These are phyloP conservation scores for Xanthia icteritia DNA, from an alignment of 2,888 invertebrate species.

Conservation along the genomic window DNA sequence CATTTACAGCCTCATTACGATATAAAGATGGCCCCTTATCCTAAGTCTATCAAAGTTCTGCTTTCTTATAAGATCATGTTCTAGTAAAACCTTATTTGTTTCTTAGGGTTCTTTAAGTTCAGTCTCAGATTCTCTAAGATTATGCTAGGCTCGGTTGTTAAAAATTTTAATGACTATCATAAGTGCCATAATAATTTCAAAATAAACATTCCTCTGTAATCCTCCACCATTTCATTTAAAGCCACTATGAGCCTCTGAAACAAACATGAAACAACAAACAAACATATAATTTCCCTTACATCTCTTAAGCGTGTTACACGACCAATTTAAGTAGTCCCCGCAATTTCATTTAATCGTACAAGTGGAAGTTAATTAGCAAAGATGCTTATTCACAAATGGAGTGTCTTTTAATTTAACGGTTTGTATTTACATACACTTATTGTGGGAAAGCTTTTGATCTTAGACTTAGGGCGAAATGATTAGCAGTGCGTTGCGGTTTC, in stretches of 20 bases:
- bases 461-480: background rate
- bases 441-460: constrained; percentile 15
- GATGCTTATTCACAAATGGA: constrained; percentile 49
- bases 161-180: background rate
- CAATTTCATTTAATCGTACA: constrained; percentile 74
- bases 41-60: background rate
- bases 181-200: constrained; percentile 8
- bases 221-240: constrained; percentile 12
- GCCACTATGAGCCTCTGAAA: constrained; percentile 18
- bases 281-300: constrained; percentile 59
- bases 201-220: background rate
- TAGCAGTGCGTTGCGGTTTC: constrained; percentile 15
- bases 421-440: constrained; percentile 27
- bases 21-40: background rate
- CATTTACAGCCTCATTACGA: background rate
- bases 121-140: constrained; percentile 7
- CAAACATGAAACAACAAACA: constrained; percentile 44
- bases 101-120: background rate
- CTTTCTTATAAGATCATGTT: constrained; percentile 8
- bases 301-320: constrained; percentile 65
- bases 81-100: background rate
- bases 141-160: background rate
- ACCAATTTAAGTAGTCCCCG: constrained; percentile 69
- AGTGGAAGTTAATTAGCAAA: constrained; percentile 72
- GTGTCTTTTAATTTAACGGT: constrained; percentile 48